Evolutionary conservation across 1,140 invertebrate species (phyloP), one percentile per base, ranked within the genome.

Genomic region (Andricus grossulariae): DNA sequence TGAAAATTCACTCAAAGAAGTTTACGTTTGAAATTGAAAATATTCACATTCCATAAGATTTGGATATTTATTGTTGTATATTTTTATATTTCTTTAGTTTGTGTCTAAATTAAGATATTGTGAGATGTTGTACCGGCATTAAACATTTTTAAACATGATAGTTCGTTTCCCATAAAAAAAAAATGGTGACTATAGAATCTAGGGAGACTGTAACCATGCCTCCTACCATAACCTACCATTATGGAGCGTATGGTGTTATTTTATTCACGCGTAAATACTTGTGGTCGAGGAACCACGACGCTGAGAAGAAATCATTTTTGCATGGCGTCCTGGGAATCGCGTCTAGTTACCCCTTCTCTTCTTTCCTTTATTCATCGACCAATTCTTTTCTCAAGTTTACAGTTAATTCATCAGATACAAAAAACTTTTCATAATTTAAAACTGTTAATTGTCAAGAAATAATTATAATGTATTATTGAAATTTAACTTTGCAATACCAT

Each of bases 231-330:
- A 66, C 15, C 57, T 16, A 66, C 21, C 32, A 66, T 66, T 39
- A 39, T 39, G 25, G 15, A 66, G 21, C 21, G 13, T 32, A 66
- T 66, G 57, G 57, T 66, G 57, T 25, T 66, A 66, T 66, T 39
- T n/a, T 32, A 39, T 25, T 66, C 13, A 21, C 25, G 16, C 57
- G 25, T 66, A 60, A n/a, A 60, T 60, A 5, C 21, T 60, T 60
- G 57, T 60, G 57, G 57, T 60, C 21, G 13, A 32, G 32, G 15
- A 39, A 66, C 57, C 21, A 39, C 57, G 13, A 66, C 25, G 57
- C 21, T 32, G 3, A 66, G 57, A 66, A 66, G 25, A 39, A 39
- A 66, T 12, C 16, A 54, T 18, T 19, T 54, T 54, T 54, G 19
- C 16, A 54, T 15, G 16, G 11, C 21, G 16, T 60, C 57, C 4